A percentile compares a stretch with the other conserved stretches of the same genome.
Evolutionary conservation across 2,888 invertebrate species (phyloP).

Genomic region (Troglohyphantes excavatus): DNA sequence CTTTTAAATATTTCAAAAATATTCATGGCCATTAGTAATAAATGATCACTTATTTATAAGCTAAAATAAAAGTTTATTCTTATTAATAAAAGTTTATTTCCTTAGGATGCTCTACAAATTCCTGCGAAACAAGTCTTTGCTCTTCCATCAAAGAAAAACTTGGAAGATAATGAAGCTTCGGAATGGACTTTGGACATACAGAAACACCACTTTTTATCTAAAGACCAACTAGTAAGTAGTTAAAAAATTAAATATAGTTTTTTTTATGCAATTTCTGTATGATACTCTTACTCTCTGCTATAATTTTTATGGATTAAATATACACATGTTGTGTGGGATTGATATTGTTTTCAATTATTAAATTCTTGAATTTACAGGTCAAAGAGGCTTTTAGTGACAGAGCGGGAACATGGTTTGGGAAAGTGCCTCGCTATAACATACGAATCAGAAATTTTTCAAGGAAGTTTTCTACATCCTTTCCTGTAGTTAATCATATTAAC

Average conservation of each 20-base stretch:
- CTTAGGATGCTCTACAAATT: conserved; percentile 76
- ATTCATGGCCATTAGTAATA: too few species aligned
- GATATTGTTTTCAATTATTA: background rate
- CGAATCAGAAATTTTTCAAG: conserved; percentile 81
- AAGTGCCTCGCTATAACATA: conserved; percentile 35
- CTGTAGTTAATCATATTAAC: conserved; percentile 79
- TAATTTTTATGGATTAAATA: too few species aligned
- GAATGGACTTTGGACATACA: conserved; percentile 57
- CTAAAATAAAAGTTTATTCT: too few species aligned
- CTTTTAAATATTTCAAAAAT: too few species aligned
- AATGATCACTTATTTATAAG: too few species aligned
- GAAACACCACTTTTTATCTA: conserved; percentile 17
- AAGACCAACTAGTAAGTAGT: conserved; percentile 18
- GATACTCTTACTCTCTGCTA: too few species aligned
- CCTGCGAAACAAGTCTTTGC: conserved; percentile 68
- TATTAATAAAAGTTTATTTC: too few species aligned
- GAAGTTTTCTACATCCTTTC: conserved; percentile 78
- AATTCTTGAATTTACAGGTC: background rate
- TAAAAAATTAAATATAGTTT: background rate
- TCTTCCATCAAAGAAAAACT: conserved; percentile 57
- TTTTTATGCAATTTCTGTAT: too few species aligned
- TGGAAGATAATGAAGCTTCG: background rate
- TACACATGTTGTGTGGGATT: too few species aligned
- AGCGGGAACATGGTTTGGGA: conserved; percentile 20
- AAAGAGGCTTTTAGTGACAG: conserved; percentile 1